Base-by-base conservation (phyloP, 2,888 invertebrate species). In the Tridacna gigas region DNA sequence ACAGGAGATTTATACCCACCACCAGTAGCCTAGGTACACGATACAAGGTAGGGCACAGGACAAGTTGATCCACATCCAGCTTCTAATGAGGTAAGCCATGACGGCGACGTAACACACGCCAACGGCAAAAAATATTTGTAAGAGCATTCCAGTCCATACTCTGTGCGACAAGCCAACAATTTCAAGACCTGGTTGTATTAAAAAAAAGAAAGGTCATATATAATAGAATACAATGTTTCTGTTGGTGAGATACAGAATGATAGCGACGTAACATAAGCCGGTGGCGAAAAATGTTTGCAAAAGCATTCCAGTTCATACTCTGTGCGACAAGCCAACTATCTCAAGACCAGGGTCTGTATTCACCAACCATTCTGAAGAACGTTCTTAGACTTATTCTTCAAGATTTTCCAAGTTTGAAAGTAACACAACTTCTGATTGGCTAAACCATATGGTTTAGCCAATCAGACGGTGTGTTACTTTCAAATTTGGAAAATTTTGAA, bases 41-140 rank as follows among this genome's bases (percentile, higher is more conserved):
- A 82, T 71, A 61, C 84, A 80, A 0, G 89, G 89, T 25, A 86
- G 15, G 0, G 84, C 79, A n/a, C 80, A 74, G 0, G 87, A 80
- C 26, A 89, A 60, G 67, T 86, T 83, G 22, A 89, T 84, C 79
- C 85, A 81, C 28, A 71, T 63, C 79, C 80, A 90, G 20, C 79
- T 73, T n/a, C 90, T 77, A 13, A 86, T 80, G 28, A 89, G 77
- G 77, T 82, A 90, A 0, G 84, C 88, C 48, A 88, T 71, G 15
- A 84, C 20, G 18, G 88, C 74, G 15, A 89, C 73, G n/a, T 86
- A 76, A 74, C 88, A 79, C 4, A 87, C 80, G n/a, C 90, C 90
- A 15, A 83, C 48, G 15, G 86, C 82, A 65, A 85, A 90, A 37
- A 86, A 80, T 4, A 77, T 80, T 37, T 87, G 88, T 12, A 89